A percentile compares a stretch with the other conserved stretches of the same genome.
Conservation (phyloP, 2,888 invertebrate species). For the Eupithecia subfuscata region DNA sequence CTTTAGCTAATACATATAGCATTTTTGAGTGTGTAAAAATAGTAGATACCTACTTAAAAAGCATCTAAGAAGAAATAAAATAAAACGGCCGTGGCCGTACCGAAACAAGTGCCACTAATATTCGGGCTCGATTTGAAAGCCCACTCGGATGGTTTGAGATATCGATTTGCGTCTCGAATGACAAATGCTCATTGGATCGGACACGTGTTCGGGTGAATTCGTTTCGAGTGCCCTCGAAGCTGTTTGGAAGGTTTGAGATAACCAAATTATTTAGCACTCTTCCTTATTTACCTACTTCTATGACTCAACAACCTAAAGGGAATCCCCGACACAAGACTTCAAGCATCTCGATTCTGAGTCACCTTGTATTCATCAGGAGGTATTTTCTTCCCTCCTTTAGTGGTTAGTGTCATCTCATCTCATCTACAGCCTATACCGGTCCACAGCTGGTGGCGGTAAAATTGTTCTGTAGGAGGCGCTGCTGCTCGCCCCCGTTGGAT, state of each 20-base stretch:
- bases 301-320: neutral
- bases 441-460: no score
- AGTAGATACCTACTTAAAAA: neutral
- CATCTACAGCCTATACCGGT: no score
- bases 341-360: neutral
- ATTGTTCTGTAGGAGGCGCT: no score
- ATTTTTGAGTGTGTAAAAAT: neutral
- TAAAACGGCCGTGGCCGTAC: neutral
- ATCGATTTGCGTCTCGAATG: conserved; percentile 38
- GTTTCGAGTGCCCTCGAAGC: conserved; percentile 28
- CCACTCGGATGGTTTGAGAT: conserved; percentile 35
- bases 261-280: neutral
- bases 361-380: neutral
- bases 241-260: conserved; percentile 10
- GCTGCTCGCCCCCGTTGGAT: no score
- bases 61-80: neutral
- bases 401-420: no score
- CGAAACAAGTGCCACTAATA: conserved; percentile 9
- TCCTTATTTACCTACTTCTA: neutral
- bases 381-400: neutral
- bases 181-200: conserved; percentile 37
- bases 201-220: conserved; percentile 34
- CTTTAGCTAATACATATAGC: no score
- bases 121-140: conserved; percentile 28
- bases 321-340: neutral